Conservation (phyloP, 1,140 invertebrate genomes). For the Aphaenogaster ashmeadi region DNA sequence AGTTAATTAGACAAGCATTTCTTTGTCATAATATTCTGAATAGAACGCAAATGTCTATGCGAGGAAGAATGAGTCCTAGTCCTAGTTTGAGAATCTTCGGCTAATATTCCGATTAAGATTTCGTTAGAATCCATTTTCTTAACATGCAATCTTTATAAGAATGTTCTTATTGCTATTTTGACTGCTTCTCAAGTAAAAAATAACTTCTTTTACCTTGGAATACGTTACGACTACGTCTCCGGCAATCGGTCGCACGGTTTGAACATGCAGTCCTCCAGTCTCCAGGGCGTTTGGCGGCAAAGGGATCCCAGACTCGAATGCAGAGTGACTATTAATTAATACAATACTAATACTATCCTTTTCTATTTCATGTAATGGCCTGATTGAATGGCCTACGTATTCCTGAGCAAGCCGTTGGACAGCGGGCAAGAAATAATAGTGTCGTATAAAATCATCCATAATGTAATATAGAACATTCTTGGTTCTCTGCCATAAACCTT, state of each 20-base stretch:
- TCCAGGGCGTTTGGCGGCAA: conserved; percentile 78
- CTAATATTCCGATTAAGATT: too few species aligned
- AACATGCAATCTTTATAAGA: too few species aligned
- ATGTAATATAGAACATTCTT: conserved; percentile 29
- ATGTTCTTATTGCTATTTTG: too few species aligned
- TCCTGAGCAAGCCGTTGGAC: not conserved
- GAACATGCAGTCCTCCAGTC: conserved; percentile 78
- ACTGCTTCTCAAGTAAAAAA: too few species aligned
- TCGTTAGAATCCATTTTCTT: too few species aligned
- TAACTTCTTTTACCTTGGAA: not conserved
- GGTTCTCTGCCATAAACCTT: conserved; percentile 43
- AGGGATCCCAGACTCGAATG: conserved; percentile 48
- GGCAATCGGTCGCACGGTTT: not conserved
- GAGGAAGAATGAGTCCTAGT: too few species aligned
- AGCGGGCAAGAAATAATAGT: conserved; percentile 31
- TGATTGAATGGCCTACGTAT: not conserved
- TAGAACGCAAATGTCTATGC: too few species aligned
- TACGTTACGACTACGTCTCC: not conserved
- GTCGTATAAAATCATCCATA: conserved; percentile 15
- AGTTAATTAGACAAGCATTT: too few species aligned
- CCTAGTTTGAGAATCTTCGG: too few species aligned
- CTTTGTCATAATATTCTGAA: too few species aligned
- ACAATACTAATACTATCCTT: conserved; percentile 32
- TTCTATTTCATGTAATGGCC: not conserved
- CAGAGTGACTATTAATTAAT: conserved; percentile 38